Evolutionary conservation across 2,888 invertebrate species (phyloP), one percentile per base, ranked within the genome.

Genomic region (Drosophila nr. perissopoda): DNA sequence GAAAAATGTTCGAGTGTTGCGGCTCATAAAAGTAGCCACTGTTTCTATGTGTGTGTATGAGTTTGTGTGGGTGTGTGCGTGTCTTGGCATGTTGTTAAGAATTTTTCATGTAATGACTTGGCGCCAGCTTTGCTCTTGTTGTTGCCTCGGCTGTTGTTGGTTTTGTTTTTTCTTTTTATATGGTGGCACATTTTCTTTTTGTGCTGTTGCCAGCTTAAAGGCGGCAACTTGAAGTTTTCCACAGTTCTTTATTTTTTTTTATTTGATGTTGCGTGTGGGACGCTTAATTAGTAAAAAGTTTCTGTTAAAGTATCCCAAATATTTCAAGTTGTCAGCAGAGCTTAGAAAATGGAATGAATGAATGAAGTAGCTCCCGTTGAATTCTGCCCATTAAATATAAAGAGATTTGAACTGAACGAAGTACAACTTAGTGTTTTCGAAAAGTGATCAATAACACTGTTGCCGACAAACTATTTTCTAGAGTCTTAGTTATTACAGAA

Each of bases 21-120:
- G 72, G 79, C 66, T 66, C 78, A 53, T 81, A 76, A 78, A 82
- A 82, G 76, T 80, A 74, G 72, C 69, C 78, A 84, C 75, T 52
- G 69, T 81, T 63, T 70, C 42, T 53, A 29, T 59, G 49, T 49
- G 27, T 56, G 16, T 46, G 8, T 46, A 1, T 46, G 7, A 1
- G 21, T 18, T 4, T 49, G 38, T 63, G n/a, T 60, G 59, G 63
- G 48, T 64, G 40, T 51, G 40, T 51, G 42, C 64, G 49, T 66
- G 40, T 59, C 72, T 65, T 82, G 70, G 84, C 84, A 77, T 82
- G 80, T 84, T 72, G 78, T 59, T 85, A 79, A 76, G 81, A 83
- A 83, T 79, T 86, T 85, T 49, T 70, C 66, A 60, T 63, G 76
- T 84, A 85, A 85, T 74, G 85, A 81, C 81, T 81, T 85, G 85